phyloP scores from a whole-genome alignment of 2,888 invertebrate genomes.

The Phymatocera aterrima region DNA sequence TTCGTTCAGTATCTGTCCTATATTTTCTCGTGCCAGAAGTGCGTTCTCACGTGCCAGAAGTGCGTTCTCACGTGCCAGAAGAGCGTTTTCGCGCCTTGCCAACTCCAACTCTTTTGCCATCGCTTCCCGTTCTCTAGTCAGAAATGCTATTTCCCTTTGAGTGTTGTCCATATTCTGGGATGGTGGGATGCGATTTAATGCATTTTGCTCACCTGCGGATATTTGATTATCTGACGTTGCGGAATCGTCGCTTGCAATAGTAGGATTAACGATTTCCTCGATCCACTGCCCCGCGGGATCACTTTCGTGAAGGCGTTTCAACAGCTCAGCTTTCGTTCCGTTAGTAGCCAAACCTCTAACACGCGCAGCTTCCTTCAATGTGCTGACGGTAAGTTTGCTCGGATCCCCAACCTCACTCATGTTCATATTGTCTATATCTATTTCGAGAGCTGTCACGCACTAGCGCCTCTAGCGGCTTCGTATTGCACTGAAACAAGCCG shows the following conservation, averaged over 20 bases:
- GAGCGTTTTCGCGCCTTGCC: background rate
- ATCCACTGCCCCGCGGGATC: slow-evolving; percentile 47
- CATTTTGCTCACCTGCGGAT: background rate
- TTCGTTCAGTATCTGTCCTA: background rate
- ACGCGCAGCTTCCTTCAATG: background rate
- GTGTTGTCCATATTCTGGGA: background rate
- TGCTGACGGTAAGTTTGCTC: background rate
- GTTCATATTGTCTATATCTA: background rate
- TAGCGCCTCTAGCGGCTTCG: background rate
- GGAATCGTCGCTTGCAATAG: background rate
- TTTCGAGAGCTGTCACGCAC: background rate
- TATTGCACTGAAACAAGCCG: background rate
- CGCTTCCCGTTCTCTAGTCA: slow-evolving; percentile 1
- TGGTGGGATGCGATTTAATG: background rate
- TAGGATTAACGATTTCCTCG: background rate
- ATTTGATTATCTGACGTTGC: background rate
- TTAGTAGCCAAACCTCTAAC: slow-evolving; percentile 4
- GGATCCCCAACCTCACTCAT: slow-evolving; percentile 1
- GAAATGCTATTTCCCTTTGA: background rate
- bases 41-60: slow-evolving; percentile 3
- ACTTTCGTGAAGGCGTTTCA: slow-evolving; percentile 39
- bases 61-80: slow-evolving; percentile 2
- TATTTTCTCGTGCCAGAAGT: background rate
- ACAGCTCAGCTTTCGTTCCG: slow-evolving; percentile 45
- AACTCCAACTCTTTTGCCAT: slow-evolving; percentile 21